These are phyloP conservation scores for Chaetorhynchus papuensis DNA, from an alignment of 2,113 vertebrate species.

Conservation along the genomic window DNA sequence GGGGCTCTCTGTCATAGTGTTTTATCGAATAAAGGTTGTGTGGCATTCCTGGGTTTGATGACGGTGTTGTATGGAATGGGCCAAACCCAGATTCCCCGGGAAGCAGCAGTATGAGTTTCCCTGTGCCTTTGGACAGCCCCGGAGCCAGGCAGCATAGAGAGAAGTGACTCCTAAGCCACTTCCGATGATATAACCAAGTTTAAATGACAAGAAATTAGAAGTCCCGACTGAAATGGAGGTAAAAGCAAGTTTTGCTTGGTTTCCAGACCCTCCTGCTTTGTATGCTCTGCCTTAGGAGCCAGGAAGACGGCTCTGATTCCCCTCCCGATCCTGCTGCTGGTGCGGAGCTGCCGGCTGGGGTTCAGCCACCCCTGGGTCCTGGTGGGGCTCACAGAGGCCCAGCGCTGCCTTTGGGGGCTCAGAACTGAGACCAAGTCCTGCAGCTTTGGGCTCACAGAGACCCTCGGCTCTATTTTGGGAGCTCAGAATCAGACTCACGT, in stretches of 20 bases:
- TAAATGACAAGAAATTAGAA: not conserved
- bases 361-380: not conserved
- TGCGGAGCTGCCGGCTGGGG: not conserved
- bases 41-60: not conserved
- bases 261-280: not conserved
- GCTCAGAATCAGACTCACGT: not conserved
- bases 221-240: accelerated
- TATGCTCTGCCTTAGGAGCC: not conserved
- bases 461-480: not conserved
- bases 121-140: not conserved
- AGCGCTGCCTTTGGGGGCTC: not conserved
- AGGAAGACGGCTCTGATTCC: not conserved
- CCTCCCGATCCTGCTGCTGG: not conserved
- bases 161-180: not conserved
- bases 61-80: not conserved
- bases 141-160: not conserved
- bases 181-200: no score
- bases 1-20: not conserved
- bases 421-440: not conserved
- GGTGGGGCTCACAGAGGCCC: not conserved
- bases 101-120: not conserved
- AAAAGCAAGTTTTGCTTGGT: not conserved
- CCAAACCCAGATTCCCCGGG: not conserved
- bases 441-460: not conserved
- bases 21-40: not conserved